Base-by-base conservation (phyloP, 2,797 vertebrate species). In the Brachyalestes nurse region DNA sequence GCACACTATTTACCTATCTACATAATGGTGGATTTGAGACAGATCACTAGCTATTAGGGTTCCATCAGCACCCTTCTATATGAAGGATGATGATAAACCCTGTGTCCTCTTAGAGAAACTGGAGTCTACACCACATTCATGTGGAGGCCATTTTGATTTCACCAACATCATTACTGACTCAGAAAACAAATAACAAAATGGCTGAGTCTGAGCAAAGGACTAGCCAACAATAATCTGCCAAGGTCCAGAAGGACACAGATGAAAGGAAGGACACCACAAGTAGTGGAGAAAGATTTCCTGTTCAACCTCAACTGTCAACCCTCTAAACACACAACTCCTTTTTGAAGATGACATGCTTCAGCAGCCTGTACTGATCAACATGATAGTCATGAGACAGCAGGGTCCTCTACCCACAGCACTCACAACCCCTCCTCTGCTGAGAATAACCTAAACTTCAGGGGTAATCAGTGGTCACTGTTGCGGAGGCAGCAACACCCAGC, bases 211-310 rank as follows among this genome's bases (percentile, higher is more conserved):
- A 81, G 66, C 40, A 72, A 81, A 73, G 6, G 17, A 45, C 81
- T 57, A 49, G 76, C 77, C 77, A 84, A 84, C 77, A 77, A 77
- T 62, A 85, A 85, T 49, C 45, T 40, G 58, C 12, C 12, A 19
- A 34, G 61, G 77, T 84, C 84, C 84, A 86, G 67, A 67, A 71
- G 80, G 65, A 83, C 21, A 40, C 49, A 75, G 82, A 86, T 83
- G 83, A 88, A 87, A 88, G 83, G 60, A 85, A 57, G 77, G 69
- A 83, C 45, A 86, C 61, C 55, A 81, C 45, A 87, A 85, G 62
- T 80, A 34, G 53, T 78, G 77, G 79, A 73, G 82, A 78, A 81
- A 72, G 72, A 81, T 83, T 78, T 86, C 85, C 72, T 82, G 75
- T 61, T 71, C 66, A 72, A 85, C 75, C 82, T 81, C 12, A 53